These are phyloP conservation scores for Gambusia affinis DNA, from an alignment of 2,113 vertebrate genomes.

Conservation along the genomic window DNA sequence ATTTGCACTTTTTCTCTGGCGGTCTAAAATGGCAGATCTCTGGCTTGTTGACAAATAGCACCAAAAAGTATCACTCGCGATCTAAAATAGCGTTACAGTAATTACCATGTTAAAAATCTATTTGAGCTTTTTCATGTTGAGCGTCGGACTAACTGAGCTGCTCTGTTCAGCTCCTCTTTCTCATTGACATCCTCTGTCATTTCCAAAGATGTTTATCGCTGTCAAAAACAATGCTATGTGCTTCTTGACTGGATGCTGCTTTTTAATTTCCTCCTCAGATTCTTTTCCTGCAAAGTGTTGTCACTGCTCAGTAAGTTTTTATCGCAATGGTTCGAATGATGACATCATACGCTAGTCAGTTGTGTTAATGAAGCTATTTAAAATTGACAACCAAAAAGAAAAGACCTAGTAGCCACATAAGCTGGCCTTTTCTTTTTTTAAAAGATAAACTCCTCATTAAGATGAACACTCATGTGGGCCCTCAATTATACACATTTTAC, in stretches of 20 bases:
- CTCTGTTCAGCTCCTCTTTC: neutral
- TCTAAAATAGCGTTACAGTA: neutral
- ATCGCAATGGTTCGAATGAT: conserved; percentile 6
- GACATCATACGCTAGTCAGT: conserved; percentile 16
- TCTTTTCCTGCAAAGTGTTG: conserved; percentile 20
- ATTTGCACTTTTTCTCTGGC: neutral
- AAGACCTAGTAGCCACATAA: conserved; percentile 56
- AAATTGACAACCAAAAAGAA: conserved; percentile 24
- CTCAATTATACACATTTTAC: conserved; percentile 24
- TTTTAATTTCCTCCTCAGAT: conserved; percentile 37
- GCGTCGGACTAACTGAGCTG: conserved; percentile 1
- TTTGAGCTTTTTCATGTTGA: neutral
- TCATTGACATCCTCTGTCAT: neutral
- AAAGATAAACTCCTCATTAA: conserved; percentile 36
- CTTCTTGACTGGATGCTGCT: conserved; percentile 30
- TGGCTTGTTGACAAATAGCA: neutral
- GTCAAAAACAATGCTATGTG: neutral
- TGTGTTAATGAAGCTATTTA: conserved; percentile 15
- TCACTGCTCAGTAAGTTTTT: conserved; percentile 8
- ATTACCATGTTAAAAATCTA: neutral
- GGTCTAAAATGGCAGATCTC: neutral
- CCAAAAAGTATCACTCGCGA: neutral
- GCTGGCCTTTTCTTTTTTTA: conserved; percentile 56
- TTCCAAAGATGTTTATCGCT: conserved; percentile 1
- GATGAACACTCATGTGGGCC: conserved; percentile 12